These are phyloP conservation scores for Poecile atricapillus DNA, from an alignment of 2,113 vertebrate species.

Conservation along the genomic window DNA sequence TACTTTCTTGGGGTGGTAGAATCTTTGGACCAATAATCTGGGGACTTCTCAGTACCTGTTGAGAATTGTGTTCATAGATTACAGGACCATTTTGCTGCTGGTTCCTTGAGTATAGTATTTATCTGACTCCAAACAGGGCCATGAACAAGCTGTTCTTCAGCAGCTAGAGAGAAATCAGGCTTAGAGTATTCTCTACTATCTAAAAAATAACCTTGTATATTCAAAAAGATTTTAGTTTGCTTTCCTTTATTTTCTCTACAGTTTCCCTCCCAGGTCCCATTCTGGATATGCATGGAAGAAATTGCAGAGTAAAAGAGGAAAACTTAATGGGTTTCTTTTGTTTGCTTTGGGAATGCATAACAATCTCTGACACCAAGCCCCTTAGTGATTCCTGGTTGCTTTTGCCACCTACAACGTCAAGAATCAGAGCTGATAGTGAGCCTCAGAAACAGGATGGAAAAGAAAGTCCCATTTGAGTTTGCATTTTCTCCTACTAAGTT, in stretches of 20 bases:
- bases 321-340: neutral
- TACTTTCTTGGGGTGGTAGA: neutral
- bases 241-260: neutral
- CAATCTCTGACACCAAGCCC: neutral
- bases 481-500: neutral
- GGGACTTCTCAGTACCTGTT: neutral
- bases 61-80: neutral
- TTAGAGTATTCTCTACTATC: neutral
- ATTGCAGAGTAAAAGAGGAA: neutral
- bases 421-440: neutral
- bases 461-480: neutral
- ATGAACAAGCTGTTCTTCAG: neutral
- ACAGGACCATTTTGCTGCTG: neutral
- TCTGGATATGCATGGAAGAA: neutral
- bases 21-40: neutral
- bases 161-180: neutral
- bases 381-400: neutral
- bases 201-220: neutral
- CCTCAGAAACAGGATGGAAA: neutral
- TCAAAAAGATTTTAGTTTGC: neutral
- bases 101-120: neutral
- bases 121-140: neutral
- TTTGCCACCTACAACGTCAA: neutral
- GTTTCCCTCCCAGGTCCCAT: neutral
- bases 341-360: neutral